Evolutionary conservation across 2,113 vertebrate species (phyloP).

Genomic region (Anolis carolinensis): DNA sequence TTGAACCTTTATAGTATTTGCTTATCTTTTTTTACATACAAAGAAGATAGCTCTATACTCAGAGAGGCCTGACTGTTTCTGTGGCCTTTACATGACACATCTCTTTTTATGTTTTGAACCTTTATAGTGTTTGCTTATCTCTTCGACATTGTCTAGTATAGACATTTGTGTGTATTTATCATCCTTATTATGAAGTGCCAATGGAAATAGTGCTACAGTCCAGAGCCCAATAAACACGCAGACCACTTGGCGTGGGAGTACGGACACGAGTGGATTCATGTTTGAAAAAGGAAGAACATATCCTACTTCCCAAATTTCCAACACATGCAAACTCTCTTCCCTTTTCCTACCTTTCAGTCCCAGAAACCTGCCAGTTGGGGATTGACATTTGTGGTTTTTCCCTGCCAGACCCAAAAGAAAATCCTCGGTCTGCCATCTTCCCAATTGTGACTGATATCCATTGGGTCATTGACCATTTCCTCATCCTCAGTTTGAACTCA

Average conservation of each 20-base stretch:
- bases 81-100: no score
- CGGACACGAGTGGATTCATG: not conserved
- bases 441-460: not conserved
- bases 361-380: not conserved
- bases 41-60: no score
- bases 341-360: not conserved
- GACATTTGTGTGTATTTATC: no score
- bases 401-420: not conserved
- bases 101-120: no score
- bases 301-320: not conserved
- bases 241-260: no score
- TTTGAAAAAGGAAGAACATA: not conserved
- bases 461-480: not conserved
- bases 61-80: no score
- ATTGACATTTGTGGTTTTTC: not conserved
- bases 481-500: not conserved
- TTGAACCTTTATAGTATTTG: no score
- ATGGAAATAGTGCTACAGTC: not conserved
- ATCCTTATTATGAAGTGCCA: no score
- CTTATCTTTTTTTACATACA: no score
- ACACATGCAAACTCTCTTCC: not conserved
- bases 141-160: no score
- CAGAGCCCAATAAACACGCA: not conserved
- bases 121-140: no score
- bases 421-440: not conserved